Conservation (phyloP, 1,140 invertebrate species). For the Lutraria rhynchaena region DNA sequence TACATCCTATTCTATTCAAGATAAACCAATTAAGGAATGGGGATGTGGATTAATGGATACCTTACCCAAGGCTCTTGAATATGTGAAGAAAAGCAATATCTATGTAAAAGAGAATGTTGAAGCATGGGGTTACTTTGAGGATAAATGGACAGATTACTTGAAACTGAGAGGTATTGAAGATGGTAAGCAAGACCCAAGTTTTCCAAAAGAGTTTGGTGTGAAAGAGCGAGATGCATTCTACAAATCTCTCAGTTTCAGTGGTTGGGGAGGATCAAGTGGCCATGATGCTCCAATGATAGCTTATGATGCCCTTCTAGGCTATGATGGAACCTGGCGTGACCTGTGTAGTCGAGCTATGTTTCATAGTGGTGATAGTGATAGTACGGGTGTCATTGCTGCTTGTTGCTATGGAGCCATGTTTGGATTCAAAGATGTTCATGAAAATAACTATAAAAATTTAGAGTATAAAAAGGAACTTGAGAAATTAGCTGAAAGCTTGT, state of each 20-base stretch:
- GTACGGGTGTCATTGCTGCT: constrained; percentile 80
- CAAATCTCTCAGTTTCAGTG: constrained; percentile 68
- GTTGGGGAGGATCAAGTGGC: constrained; percentile 75
- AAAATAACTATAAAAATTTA: constrained; percentile 69
- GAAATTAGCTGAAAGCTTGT: constrained; percentile 45
- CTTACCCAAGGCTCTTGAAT: constrained; percentile 67
- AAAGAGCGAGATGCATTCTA: constrained; percentile 76
- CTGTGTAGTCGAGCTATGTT: constrained; percentile 70
- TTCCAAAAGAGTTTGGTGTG: constrained; percentile 72
- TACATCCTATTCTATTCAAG: constrained; percentile 78
- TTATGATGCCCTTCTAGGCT: constrained; percentile 57
- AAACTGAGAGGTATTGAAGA: constrained; percentile 64
- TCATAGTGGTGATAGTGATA: constrained; percentile 81
- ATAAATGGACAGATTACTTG: constrained; percentile 74
- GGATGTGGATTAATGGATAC: constrained; percentile 73
- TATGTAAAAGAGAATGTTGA: constrained; percentile 28
- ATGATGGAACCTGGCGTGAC: constrained; percentile 22
- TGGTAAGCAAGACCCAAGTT: constrained; percentile 65
- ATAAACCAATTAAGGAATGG: constrained; percentile 73
- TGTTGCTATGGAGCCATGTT: constrained; percentile 79
- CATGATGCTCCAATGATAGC: constrained; percentile 80
- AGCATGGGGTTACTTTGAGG: constrained; percentile 68
- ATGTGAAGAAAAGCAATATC: constrained; percentile 67
- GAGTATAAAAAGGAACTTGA: constrained; percentile 66
- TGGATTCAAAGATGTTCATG: constrained; percentile 76